Evolutionary conservation across 2,113 vertebrate species (phyloP), one percentile per base, ranked within the genome.

Genomic region (Trichomycterus rosablanca): DNA sequence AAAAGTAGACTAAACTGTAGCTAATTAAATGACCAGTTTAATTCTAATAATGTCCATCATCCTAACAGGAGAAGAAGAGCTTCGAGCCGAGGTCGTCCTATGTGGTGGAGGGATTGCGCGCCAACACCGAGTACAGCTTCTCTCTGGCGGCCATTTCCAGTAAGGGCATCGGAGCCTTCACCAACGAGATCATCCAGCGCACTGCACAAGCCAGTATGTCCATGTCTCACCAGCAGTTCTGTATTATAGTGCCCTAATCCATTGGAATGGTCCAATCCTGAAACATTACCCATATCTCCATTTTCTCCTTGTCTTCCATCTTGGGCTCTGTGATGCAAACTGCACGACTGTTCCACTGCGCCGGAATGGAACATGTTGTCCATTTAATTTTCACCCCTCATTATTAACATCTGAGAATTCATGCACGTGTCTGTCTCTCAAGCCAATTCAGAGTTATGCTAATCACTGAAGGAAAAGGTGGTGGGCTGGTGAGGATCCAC

Each of bases 171-270:
- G 96, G 96, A 12, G 93, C 94, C 49, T 95, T 92, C 87, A 97
- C 94, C 78, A 89, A 91, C 39, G 91, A 91, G 74, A 86, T 98
- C 82, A 85, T 89, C 64, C 93, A 95, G 80, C 91, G 88, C 81
- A 99, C 95, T 32, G 89, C 92, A 57, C 95, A 97, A 93, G 94
- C 96, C 84, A 98, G 96, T 99, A 97, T 77, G 95, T 98, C 58
- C 52, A 39, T 12, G 15, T 20, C 8, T 19, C 32, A 19, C 19
- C 22, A 40, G 19, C 35, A 8, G 5, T 59, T 52, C 48, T 52
- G 26, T 53, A 44, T 10, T 39, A 16, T 35, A 22, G n/a, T 22
- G 35, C 34, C 15, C 30, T 44, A 16, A 56, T 32, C 46, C 56
- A 35, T 34, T 49, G 51, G 26, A 30, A 53, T 18, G 34, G 11